phyloP scores from a whole-genome alignment of 92 coral and sea anemone species.

The Bergia puertoricense region DNA sequence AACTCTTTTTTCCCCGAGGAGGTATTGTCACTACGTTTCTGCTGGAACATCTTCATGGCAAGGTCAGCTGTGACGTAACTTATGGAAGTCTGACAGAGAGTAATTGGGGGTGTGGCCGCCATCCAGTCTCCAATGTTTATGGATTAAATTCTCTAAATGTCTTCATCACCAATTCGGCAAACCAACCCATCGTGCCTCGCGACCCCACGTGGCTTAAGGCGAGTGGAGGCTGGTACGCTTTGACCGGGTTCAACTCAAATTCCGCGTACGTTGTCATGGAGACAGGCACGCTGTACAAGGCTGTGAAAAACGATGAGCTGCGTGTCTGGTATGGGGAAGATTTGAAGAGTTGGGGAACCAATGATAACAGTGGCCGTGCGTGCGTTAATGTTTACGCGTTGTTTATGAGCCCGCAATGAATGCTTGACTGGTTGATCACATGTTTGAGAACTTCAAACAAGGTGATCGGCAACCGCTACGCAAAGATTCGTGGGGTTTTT shows the following conservation, averaged over 20 bases:
- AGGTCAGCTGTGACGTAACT: neutral
- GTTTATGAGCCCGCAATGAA: neutral
- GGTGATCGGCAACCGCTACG: too few species aligned
- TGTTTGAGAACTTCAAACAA: too few species aligned
- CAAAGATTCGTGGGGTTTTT: too few species aligned
- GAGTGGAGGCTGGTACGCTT: neutral
- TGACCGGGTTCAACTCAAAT: conserved; percentile 3
- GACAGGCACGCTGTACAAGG: neutral
- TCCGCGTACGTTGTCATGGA: neutral
- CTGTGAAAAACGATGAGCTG: neutral
- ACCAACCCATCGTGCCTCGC: conserved; percentile 9
- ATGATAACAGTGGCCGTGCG: neutral
- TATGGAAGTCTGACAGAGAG: neutral
- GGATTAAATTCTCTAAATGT: neutral
- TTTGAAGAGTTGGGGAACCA: neutral
- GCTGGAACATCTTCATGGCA: neutral
- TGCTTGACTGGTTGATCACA: too few species aligned
- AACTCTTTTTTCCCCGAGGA: neutral
- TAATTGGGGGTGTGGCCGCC: neutral
- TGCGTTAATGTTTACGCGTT: conserved; percentile 5
- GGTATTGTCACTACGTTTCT: neutral
- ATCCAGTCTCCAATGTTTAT: too few species aligned
- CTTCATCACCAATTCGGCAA: neutral
- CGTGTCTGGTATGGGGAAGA: conserved; percentile 29
- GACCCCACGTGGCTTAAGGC: neutral